Evolutionary conservation across 1,140 invertebrate species (phyloP).

Genomic region (Diuraphis noxia): DNA sequence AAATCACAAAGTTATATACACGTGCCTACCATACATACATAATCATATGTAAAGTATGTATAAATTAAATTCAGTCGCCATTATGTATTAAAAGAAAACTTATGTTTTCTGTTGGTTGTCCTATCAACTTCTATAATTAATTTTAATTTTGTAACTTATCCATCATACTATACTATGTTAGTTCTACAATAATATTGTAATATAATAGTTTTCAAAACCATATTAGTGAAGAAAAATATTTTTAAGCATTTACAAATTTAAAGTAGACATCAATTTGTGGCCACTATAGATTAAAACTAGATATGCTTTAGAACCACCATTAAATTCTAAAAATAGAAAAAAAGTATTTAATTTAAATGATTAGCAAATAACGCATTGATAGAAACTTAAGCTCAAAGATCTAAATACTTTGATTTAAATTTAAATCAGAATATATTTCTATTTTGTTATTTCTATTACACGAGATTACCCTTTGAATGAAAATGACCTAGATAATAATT

Average conservation of each 20-base stretch:
- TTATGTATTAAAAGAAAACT: constrained; percentile 12
- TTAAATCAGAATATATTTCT: background rate
- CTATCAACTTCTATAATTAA: background rate
- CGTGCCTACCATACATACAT: background rate
- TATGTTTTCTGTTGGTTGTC: background rate
- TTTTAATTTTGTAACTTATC: constrained; percentile 36
- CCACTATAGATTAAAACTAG: constrained; percentile 3
- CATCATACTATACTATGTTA: constrained; percentile 5
- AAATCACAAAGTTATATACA: constrained; percentile 38
- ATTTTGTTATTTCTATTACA: background rate
- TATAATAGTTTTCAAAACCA: constrained; percentile 8
- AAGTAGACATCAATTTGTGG: background rate
- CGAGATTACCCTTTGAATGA: constrained; percentile 36
- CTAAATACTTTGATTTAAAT: constrained; percentile 6
- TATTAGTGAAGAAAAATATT: constrained; percentile 7
- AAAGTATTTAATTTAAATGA: background rate
- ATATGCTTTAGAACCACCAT: background rate
- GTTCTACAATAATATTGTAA: background rate
- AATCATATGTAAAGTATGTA: constrained; percentile 8
- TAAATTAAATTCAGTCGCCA: constrained; percentile 15
- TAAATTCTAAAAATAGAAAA: constrained; percentile 32
- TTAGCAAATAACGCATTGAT: background rate
- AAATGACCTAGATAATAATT: constrained; percentile 14
- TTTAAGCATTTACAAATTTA: background rate
- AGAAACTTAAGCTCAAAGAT: constrained; percentile 20